Percentiles rank a stretch among this genome's conserved stretches.
Conservation (phyloP, 2,113 vertebrate species). For the Ursus arctos region DNA sequence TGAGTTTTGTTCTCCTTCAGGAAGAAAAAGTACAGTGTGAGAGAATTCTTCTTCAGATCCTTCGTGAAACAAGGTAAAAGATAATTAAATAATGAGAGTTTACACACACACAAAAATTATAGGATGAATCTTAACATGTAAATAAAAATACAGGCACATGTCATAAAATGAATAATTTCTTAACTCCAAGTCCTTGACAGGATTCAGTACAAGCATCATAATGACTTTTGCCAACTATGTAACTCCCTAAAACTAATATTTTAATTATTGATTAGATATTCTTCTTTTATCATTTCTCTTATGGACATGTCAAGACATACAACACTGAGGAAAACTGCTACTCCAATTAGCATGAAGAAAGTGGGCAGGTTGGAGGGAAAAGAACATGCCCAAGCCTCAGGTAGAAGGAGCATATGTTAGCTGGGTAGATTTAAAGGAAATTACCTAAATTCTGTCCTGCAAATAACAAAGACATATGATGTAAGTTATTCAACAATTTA, state of each 20-base stretch:
- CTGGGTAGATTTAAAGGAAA: background rate
- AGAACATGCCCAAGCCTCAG: background rate
- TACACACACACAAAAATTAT: background rate
- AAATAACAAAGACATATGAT: background rate
- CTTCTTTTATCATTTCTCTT: background rate
- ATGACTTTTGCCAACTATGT: background rate
- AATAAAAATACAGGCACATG: background rate
- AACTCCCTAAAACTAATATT: background rate
- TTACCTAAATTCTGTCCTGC: background rate
- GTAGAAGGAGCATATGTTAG: background rate
- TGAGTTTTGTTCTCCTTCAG: background rate
- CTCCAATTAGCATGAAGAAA: background rate
- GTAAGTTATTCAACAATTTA: background rate
- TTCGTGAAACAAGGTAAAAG: background rate
- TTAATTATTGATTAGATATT: background rate
- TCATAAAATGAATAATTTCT: background rate
- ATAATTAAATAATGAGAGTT: constrained; percentile 7
- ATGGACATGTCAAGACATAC: background rate
- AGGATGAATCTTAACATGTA: background rate
- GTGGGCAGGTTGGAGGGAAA: background rate
- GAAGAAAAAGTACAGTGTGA: background rate
- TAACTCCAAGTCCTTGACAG: background rate
- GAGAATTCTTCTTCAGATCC: constrained; percentile 2
- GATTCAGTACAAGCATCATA: background rate
- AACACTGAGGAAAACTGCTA: background rate